Percentiles rank a stretch among this genome's conserved stretches.
Conservation (phyloP, 2,113 vertebrate species). For the Microcebus ravelobensis region DNA sequence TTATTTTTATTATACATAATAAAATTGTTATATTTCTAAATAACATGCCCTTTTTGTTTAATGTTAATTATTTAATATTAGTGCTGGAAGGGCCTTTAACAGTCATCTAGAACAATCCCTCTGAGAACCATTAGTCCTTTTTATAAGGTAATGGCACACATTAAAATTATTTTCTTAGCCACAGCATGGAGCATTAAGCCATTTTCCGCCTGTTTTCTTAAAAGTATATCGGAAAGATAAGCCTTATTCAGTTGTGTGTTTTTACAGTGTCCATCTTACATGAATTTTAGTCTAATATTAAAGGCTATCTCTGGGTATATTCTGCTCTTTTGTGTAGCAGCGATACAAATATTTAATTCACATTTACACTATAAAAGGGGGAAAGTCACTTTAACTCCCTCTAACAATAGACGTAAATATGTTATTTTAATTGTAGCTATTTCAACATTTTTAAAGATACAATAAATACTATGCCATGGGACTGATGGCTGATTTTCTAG, state of each 20-base stretch:
- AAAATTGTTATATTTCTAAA: slow-evolving; percentile 10
- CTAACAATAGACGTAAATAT: not conserved
- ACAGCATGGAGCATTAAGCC: not conserved
- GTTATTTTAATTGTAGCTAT: not conserved
- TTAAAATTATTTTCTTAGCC: not conserved
- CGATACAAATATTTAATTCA: not conserved
- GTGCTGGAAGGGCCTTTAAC: not conserved
- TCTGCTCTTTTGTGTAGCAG: not conserved
- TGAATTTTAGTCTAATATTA: slow-evolving; percentile 11
- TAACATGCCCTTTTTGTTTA: not conserved
- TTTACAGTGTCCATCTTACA: not conserved
- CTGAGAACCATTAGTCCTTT: not conserved
- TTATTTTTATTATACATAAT: not conserved
- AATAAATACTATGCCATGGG: not conserved
- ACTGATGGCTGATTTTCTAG: not conserved
- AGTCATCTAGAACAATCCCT: not conserved
- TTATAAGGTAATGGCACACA: not conserved
- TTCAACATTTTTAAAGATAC: not conserved
- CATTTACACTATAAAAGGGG: not conserved
- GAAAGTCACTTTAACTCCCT: not conserved
- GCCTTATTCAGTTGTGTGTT: not conserved
- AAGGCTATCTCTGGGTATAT: not conserved
- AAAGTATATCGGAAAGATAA: not conserved
- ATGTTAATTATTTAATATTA: not conserved
- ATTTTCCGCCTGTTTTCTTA: not conserved